Evolutionary conservation across 2,888 invertebrate species (phyloP).

Genomic region (Cacoxenus indagator): DNA sequence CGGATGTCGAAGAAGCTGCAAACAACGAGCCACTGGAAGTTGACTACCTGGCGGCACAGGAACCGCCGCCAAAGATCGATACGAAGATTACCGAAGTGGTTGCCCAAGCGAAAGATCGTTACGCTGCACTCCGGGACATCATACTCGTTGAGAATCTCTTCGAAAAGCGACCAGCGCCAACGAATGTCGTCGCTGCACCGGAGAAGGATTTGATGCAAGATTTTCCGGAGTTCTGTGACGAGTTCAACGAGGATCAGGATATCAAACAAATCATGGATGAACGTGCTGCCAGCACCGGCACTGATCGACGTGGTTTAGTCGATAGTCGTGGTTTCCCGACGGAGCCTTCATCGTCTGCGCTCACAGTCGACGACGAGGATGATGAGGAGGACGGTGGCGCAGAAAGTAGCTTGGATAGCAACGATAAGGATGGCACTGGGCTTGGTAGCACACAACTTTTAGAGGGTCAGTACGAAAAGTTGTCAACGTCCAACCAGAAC

Average conservation of each 20-base stretch:
- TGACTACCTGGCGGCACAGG: slow-evolving; percentile 32
- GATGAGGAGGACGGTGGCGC: slow-evolving; percentile 58
- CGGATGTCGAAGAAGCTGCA: slow-evolving; percentile 3
- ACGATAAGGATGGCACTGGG: slow-evolving; percentile 58
- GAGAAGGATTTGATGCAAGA: slow-evolving; percentile 62
- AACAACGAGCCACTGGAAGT: slow-evolving; percentile 51
- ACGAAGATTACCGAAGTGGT: slow-evolving; percentile 72
- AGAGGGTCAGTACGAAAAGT: slow-evolving; percentile 59
- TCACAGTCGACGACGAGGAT: slow-evolving; percentile 63
- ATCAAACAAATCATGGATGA: slow-evolving; percentile 72
- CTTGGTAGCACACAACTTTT: slow-evolving; percentile 40
- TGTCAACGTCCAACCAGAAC: slow-evolving; percentile 58
- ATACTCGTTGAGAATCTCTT: slow-evolving; percentile 76
- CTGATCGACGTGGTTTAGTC: slow-evolving; percentile 60
- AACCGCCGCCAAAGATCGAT: slow-evolving; percentile 69
- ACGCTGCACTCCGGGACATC: slow-evolving; percentile 85
- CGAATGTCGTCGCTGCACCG: slow-evolving; percentile 25
- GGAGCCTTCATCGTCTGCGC: slow-evolving; percentile 62
- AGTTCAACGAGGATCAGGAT: slow-evolving; percentile 69
- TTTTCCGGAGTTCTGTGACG: slow-evolving; percentile 64
- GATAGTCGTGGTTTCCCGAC: slow-evolving; percentile 60
- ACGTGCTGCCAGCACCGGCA: slow-evolving; percentile 56
- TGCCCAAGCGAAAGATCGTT: slow-evolving; percentile 77
- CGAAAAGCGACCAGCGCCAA: slow-evolving; percentile 69
- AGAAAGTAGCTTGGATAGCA: slow-evolving; percentile 66